Evolutionary conservation across 2,888 invertebrate species (phyloP).

Genomic region (Caenorhabditis sp.): DNA sequence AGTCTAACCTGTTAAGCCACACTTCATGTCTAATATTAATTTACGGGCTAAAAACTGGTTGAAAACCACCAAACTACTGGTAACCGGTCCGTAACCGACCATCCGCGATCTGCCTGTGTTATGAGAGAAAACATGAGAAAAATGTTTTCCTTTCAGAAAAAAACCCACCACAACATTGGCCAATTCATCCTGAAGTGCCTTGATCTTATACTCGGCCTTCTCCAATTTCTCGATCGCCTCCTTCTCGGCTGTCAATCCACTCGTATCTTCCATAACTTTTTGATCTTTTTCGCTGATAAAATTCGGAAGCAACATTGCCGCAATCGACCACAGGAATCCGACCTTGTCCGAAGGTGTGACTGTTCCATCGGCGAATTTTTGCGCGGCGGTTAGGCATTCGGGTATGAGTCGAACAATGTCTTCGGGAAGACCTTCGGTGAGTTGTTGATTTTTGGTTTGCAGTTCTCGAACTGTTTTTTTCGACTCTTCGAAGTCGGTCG

Average conservation of each 20-base stretch:
- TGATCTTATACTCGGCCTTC: conserved; percentile 12
- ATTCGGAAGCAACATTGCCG: conserved; percentile 19
- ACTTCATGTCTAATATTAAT: no score
- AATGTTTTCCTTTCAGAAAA: no score
- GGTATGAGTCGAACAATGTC: conserved; percentile 16
- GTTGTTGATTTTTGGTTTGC: conserved; percentile 21
- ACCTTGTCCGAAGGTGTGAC: conserved; percentile 15
- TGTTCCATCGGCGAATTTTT: conserved; percentile 12
- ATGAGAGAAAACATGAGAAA: no score
- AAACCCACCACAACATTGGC: conserved; percentile 8
- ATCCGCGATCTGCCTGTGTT: no score
- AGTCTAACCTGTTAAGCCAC: no score
- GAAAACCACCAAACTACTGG: no score
- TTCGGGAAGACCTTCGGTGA: conserved; percentile 30
- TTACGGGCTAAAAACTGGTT: background rate
- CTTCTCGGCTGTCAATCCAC: conserved; percentile 15
- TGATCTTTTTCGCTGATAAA: conserved; percentile 19
- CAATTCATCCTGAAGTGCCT: conserved; percentile 24
- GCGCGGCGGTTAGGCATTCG: conserved; percentile 14
- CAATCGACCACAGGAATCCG: conserved; percentile 15
- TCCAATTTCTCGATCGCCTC: conserved; percentile 19
- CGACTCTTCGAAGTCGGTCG: conserved; percentile 16
- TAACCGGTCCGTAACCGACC: no score
- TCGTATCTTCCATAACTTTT: conserved; percentile 13
- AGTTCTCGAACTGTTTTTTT: conserved; percentile 30